These are phyloP conservation scores for Hyposoter didymator DNA, from an alignment of 2,888 invertebrate genomes.

Conservation along the genomic window DNA sequence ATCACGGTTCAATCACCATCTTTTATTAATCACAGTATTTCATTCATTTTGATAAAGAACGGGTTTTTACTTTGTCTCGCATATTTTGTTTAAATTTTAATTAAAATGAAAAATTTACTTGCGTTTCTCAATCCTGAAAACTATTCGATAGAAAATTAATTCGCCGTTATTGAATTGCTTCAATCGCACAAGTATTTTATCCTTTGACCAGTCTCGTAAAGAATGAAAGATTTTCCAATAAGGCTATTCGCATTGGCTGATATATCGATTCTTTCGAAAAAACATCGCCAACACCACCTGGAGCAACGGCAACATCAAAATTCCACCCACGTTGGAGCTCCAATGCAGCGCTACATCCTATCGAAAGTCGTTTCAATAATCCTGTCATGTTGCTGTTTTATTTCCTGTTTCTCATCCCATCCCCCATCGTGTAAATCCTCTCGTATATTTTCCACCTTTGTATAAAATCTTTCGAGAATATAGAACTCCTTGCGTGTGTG, in stretches of 20 bases:
- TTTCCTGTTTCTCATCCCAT: conserved; percentile 26
- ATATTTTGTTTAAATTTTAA: background rate
- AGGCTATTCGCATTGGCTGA: background rate
- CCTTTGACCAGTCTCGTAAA: conserved; percentile 9
- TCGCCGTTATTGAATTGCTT: background rate
- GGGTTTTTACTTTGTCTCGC: background rate
- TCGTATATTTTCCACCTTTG: conserved; percentile 19
- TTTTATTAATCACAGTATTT: background rate
- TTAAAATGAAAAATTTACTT: background rate
- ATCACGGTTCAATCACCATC: background rate
- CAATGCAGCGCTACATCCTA: conserved; percentile 30
- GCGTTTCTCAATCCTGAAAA: background rate
- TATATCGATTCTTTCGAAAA: conserved; percentile 48
- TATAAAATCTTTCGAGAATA: background rate
- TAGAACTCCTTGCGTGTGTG: background rate
- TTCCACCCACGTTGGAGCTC: conserved; percentile 58
- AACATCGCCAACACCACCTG: conserved; percentile 30
- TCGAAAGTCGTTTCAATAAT: conserved; percentile 55
- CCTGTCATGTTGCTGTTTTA: conserved; percentile 43
- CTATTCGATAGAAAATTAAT: background rate
- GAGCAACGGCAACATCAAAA: conserved; percentile 45
- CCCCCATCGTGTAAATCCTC: background rate
- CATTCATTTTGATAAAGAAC: too few relatives aligned
- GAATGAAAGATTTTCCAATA: conserved; percentile 4
- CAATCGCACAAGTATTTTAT: background rate